These are phyloP conservation scores for Drosophila villosipedis DNA, from an alignment of 2,888 invertebrate species.

Conservation along the genomic window DNA sequence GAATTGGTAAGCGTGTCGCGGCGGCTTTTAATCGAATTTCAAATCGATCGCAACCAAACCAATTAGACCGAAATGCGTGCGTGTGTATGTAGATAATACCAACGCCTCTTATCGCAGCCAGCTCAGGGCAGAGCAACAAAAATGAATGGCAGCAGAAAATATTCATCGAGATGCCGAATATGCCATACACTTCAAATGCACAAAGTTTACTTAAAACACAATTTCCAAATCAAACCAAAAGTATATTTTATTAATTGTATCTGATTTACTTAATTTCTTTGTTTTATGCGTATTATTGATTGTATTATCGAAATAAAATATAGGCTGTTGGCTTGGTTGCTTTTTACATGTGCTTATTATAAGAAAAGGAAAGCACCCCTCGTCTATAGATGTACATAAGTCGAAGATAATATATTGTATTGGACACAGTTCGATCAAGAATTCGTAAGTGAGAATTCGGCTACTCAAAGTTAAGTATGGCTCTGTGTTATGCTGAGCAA, in stretches of 20 bases:
- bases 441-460: neutral
- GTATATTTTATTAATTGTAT: neutral
- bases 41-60: conserved; percentile 65
- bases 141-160: conserved; percentile 21
- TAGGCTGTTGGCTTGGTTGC: neutral
- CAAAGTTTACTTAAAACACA: no score
- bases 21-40: conserved; percentile 65
- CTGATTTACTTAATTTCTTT: neutral
- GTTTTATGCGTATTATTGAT: neutral
- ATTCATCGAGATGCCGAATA: neutral
- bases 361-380: neutral
- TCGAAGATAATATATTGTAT: neutral
- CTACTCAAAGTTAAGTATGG: no score
- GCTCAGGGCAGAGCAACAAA: conserved; percentile 38
- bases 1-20: conserved; percentile 60
- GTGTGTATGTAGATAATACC: conserved; percentile 1
- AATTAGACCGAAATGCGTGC: conserved; percentile 47
- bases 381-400: neutral
- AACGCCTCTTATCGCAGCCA: conserved; percentile 48
- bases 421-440: neutral
- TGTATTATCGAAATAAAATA: neutral
- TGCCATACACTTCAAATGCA: neutral
- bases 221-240: neutral
- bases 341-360: neutral
- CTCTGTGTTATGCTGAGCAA: neutral